Evolutionary conservation across 2,888 invertebrate genomes (phyloP), one percentile per base, ranked within the genome.

Genomic region (Mythimna albipuncta): DNA sequence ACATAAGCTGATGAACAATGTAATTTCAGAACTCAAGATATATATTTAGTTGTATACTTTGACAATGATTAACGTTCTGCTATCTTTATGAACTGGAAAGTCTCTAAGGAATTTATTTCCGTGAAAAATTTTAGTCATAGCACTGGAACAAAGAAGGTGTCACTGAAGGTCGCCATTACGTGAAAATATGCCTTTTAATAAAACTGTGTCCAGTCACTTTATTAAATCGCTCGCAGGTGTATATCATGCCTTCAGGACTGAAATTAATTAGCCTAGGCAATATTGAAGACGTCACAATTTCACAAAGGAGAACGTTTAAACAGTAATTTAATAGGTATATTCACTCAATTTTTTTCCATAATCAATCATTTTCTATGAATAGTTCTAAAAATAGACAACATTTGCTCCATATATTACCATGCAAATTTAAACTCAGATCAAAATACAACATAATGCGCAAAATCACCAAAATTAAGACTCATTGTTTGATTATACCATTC

Each of bases 61-160:
- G 85, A 85, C 85, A 85, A 59, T 85, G 85, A 85, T 85, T 81
- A 85, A 85, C 85, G 72, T 77, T 61, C 50, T 44, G 75, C 69
- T 83, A 81, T 83, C 77, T 81, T 85, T 77, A 79, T 85, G 77
- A 81, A 76, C 79, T 77, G 74, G 19, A 64, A 81, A 76, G 64
- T 66, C 52, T 72, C 71, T 66, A 61, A 77, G 70, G 59, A 81
- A 62, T 78, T 66, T 65, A 72, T 77, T 73, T 75, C 32, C 65
- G 69, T 73, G 79, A 81, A 75, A 75, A 68, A 44, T 79, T 50
- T 76, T 74, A 26, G 72, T 73, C 61, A 54, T 66, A 61, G 55
- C 50, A 47, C 50, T 64, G 65, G 64, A 41, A 79, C 58, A 72
- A 73, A 72, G 76, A 75, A 74, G 44, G 63, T 78, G 76, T 11